Evolutionary conservation across 2,113 vertebrate species (phyloP).

Genomic region (Lycocorax pyrrhopterus): DNA sequence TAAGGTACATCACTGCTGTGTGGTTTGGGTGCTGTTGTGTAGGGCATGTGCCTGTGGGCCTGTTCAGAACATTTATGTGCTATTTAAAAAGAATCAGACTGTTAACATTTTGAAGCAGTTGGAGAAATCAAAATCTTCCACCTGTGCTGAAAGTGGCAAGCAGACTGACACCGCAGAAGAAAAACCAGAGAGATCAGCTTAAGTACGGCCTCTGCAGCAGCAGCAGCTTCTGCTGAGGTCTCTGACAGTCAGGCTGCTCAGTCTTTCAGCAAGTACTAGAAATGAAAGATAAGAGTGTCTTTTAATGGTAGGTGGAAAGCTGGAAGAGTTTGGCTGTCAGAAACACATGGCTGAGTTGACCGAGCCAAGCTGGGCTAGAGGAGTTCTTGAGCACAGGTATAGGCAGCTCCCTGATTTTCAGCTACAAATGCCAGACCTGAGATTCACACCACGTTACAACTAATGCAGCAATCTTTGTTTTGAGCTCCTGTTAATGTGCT

Average conservation of each 20-base stretch:
- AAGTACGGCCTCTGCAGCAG: not conserved
- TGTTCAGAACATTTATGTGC: not conserved
- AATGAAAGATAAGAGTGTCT: slow-evolving; percentile 11
- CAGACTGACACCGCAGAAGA: not conserved
- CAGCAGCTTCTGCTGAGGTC: not conserved
- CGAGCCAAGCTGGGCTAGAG: not conserved
- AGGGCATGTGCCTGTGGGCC: not conserved
- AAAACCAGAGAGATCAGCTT: not conserved
- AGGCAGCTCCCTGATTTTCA: not conserved
- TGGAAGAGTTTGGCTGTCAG: slow-evolving; percentile 11
- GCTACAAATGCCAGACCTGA: not conserved
- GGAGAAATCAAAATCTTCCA: not conserved
- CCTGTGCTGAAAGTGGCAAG: not conserved
- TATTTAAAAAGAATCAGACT: not conserved
- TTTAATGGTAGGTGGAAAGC: slow-evolving; percentile 13
- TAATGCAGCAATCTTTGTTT: not conserved
- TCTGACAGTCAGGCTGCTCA: not conserved
- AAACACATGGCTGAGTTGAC: not conserved
- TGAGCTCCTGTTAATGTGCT: not conserved
- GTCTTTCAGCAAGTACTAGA: slow-evolving; percentile 18
- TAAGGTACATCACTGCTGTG: not conserved
- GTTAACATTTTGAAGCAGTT: not conserved
- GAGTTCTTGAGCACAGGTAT: not conserved
- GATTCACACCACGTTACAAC: not conserved
- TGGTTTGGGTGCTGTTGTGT: not conserved